phyloP scores from a whole-genome alignment of 2,888 invertebrate species.

The Zygogramma bicolorata region DNA sequence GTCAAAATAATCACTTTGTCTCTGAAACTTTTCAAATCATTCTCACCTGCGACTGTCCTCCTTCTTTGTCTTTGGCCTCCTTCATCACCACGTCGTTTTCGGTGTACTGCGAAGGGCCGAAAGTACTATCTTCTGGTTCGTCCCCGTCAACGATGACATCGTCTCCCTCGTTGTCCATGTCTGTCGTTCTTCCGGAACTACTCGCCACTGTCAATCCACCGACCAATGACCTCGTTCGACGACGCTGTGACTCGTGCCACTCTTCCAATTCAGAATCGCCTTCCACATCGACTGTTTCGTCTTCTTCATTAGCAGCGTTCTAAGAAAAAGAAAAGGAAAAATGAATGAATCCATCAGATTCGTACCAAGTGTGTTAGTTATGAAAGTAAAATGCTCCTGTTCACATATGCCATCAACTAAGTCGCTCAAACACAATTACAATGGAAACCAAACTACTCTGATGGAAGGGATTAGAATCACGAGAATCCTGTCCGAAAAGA shows the following conservation, averaged over 20 bases:
- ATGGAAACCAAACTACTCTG: too few species aligned
- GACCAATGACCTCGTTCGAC: conserved; percentile 57
- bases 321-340: conserved; percentile 40
- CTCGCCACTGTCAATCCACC: conserved; percentile 56
- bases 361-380: too few species aligned
- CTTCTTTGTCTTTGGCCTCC: conserved; percentile 58
- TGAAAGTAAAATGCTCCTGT: background rate
- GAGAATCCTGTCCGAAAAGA: too few species aligned
- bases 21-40: background rate
- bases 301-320: conserved; percentile 69
- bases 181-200: conserved; percentile 60
- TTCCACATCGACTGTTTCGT: conserved; percentile 78
- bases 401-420: too few species aligned
- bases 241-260: conserved; percentile 67
- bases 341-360: too few species aligned
- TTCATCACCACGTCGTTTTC: conserved; percentile 63
- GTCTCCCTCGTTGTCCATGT: conserved; percentile 62
- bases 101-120: conserved; percentile 65
- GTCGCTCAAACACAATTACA: too few species aligned
- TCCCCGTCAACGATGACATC: conserved; percentile 66
- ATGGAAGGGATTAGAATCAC: too few species aligned
- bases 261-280: conserved; percentile 72
- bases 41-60: conserved; percentile 58
- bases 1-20: background rate
- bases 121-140: conserved; percentile 63